phyloP scores from a whole-genome alignment of 2,888 invertebrate species.

The Brachynemurus nebulosus region DNA sequence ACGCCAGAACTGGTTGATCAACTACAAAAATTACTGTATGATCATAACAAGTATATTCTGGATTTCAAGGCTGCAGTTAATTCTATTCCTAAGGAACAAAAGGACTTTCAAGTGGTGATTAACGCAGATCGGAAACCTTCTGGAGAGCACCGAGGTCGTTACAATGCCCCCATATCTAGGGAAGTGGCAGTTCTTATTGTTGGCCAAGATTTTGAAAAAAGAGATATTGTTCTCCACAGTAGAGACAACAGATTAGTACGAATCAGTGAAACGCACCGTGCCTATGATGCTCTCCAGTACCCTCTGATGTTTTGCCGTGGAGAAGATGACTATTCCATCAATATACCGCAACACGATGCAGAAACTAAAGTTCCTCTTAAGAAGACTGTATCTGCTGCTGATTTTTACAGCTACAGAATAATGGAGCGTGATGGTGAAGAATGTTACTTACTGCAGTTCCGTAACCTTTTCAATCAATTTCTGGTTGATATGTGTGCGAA shows the following conservation, averaged over 20 bases:
- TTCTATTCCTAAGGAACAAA: background rate
- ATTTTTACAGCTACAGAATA: conserved; percentile 19
- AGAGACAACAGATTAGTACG: background rate
- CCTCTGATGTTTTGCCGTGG: conserved; percentile 22
- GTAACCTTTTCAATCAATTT: conserved; percentile 21
- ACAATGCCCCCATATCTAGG: background rate
- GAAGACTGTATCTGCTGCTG: conserved; percentile 13
- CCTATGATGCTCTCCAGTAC: conserved; percentile 23
- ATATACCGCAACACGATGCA: conserved; percentile 12
- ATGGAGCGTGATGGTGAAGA: conserved; percentile 15
- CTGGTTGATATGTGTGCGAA: conserved; percentile 22
- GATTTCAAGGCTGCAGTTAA: conserved; percentile 8
- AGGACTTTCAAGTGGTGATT: conserved; percentile 1
- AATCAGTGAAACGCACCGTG: conserved; percentile 16
- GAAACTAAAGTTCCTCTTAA: conserved; percentile 8
- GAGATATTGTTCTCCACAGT: conserved; percentile 7
- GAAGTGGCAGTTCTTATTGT: background rate
- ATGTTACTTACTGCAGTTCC: conserved; percentile 15
- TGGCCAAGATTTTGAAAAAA: background rate
- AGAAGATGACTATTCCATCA: conserved; percentile 17
- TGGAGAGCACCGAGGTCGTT: background rate
- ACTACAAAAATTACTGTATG: conserved; percentile 6
- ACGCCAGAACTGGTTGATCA: background rate
- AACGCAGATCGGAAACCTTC: background rate
- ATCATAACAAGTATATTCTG: conserved; percentile 9